Percentiles rank a stretch among this genome's conserved stretches.
These are phyloP conservation scores for Sarcophaga caerulescens DNA, from an alignment of 2,888 invertebrate genomes.

Conservation along the genomic window DNA sequence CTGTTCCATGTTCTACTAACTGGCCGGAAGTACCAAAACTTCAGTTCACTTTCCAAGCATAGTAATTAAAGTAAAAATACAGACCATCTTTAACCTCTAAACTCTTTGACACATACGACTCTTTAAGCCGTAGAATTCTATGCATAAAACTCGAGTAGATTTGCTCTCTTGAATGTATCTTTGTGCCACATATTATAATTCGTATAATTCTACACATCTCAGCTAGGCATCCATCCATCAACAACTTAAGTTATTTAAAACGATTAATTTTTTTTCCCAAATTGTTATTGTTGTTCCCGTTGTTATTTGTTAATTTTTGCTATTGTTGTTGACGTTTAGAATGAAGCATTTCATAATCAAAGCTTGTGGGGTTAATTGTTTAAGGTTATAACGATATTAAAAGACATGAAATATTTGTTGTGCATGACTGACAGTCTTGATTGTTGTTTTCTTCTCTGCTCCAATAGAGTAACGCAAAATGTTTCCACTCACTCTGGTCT, in stretches of 20 bases:
- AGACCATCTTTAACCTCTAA: background rate
- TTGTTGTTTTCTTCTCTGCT: conserved; percentile 43
- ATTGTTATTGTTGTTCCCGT: background rate
- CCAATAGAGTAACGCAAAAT: background rate
- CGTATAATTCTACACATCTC: conserved; percentile 21
- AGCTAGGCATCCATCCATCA: conserved; percentile 5
- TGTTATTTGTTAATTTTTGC: conserved; percentile 5
- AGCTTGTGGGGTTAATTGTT: conserved; percentile 60
- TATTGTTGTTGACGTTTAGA: conserved; percentile 45
- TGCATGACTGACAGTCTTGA: conserved; percentile 53
- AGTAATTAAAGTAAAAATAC: background rate
- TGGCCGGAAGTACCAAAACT: background rate
- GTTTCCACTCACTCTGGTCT: background rate
- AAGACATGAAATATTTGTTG: conserved; percentile 56
- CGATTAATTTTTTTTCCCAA: background rate
- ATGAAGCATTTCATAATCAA: conserved; percentile 57
- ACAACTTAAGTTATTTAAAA: conserved; percentile 27
- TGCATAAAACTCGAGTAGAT: background rate
- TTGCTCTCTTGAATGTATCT: background rate
- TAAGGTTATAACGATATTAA: conserved; percentile 58
- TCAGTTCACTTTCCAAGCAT: background rate
- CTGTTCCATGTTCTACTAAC: too few species aligned
- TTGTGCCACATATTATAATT: background rate
- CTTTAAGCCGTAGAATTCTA: background rate
- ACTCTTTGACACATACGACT: background rate